Evolutionary conservation across 2,888 invertebrate genomes (phyloP), one percentile per base, ranked within the genome.

Genomic region (Callyntrura guangdongensis): DNA sequence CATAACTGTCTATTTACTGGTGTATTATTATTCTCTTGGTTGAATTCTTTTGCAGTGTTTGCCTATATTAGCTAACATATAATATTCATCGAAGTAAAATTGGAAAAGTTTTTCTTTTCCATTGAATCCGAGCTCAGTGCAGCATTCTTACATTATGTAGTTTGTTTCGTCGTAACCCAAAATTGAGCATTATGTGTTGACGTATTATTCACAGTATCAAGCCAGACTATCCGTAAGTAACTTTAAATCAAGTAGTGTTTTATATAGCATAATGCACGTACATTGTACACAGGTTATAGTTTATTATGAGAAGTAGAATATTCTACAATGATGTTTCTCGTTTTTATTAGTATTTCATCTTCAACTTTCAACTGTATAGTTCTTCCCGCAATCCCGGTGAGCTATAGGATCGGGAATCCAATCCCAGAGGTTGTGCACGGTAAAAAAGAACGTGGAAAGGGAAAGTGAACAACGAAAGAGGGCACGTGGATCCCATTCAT

Each of bases 1-100:
- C 12, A 25, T 17, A 47, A 47, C 72, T 47, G 22, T 14, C 17
- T 47, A 47, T 20, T 47, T 22, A 9, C 47, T 47, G 47, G 47
- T 72, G 72, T 72, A 72, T 69, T 64, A 64, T 69, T n/a, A 69
- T 69, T 36, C 8, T 17, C 0, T 20, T 47, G 25, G 47, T 47
- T 20, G 47, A 72, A 72, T 72, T 72, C 14, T 14, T 69, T 9
- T n/a, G 17, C 47, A 17, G 45, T 17, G 20, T 47, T 47, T 72
- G 4, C 20, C 25, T 1, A 1, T 45, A 72, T 72, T 72, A n/a
- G 45, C 36, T 69, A n/a, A 17, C 47, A 87, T 87, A 47, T 81
- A 87, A 87, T 87, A 87, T 87, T 87, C 87, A 87, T 87, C 36
- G 87, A 59, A 81, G 36, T 27, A 67, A 87, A 87, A 81, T 87